These are phyloP conservation scores for Spinibarbus caldwelli DNA, from an alignment of 2,797 vertebrate species.

Conservation along the genomic window DNA sequence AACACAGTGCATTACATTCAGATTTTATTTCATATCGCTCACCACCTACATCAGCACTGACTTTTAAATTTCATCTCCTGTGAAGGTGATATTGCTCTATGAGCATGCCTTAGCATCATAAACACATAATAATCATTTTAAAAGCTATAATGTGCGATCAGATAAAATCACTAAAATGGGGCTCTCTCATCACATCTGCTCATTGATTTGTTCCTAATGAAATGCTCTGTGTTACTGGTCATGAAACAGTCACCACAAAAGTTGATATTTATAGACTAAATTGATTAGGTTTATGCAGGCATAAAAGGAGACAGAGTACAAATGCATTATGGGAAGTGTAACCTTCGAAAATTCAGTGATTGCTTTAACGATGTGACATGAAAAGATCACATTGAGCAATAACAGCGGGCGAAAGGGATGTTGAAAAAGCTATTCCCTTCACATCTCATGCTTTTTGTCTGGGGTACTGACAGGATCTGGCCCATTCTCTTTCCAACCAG, in stretches of 20 bases:
- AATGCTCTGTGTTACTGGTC: conserved; percentile 6
- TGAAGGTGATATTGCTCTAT: not conserved
- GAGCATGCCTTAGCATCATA: conserved; percentile 5
- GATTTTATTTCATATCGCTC: not conserved
- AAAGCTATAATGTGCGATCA: not conserved
- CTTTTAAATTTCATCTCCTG: not conserved
- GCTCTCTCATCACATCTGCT: not conserved
- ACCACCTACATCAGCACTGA: conserved; percentile 7
- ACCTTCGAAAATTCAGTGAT: not conserved
- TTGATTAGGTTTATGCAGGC: conserved; percentile 2
- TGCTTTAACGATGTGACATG: not conserved
- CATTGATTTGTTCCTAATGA: not conserved
- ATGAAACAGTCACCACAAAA: conserved; percentile 16
- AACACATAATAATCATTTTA: not conserved
- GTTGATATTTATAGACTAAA: not conserved
- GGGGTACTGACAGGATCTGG: not conserved
- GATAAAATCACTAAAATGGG: not conserved
- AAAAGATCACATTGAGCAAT: not conserved
- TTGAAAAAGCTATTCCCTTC: not conserved
- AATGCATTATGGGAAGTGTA: not conserved
- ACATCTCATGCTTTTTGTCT: not conserved
- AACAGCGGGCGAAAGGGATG: not conserved
- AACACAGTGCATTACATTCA: not conserved
- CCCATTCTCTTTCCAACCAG: not conserved
- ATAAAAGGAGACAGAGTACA: not conserved